Evolutionary conservation across 2,888 invertebrate species (phyloP).

Genomic region (Incurvaria masculella): DNA sequence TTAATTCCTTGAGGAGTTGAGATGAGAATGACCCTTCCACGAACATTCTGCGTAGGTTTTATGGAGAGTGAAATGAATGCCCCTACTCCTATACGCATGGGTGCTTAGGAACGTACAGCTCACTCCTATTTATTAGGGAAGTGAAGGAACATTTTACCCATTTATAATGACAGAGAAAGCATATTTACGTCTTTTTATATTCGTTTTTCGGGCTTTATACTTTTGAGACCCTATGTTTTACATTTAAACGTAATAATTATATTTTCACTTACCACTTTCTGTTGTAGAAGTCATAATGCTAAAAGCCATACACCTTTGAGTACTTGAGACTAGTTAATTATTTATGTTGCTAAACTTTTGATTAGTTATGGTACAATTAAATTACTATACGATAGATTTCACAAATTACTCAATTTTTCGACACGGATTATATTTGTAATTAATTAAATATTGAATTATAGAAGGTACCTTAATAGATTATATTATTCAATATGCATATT

Average conservation of each 20-base stretch:
- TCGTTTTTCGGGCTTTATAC: not conserved
- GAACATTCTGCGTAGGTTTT: not conserved
- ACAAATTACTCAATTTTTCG: no score
- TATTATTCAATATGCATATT: no score
- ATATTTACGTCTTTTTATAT: no score
- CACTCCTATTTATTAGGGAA: not conserved
- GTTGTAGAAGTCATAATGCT: not conserved
- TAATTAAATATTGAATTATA: no score
- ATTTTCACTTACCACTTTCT: not conserved
- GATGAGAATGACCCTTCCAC: not conserved
- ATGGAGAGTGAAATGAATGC: not conserved
- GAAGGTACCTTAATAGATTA: no score
- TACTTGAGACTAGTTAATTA: no score
- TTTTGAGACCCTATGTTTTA: no score
- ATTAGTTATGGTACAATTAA: no score
- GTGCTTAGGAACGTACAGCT: not conserved
- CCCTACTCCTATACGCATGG: not conserved
- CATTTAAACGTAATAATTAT: not conserved
- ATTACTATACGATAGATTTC: no score
- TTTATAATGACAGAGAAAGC: not conserved
- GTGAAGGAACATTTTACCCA: not conserved
- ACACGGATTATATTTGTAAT: no score
- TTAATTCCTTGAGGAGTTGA: not conserved
- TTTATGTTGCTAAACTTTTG: no score
- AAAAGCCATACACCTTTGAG: not conserved